Conservation (phyloP, 37 sponge, comb jelly and placozoan species). For the Ianthella basta region DNA sequence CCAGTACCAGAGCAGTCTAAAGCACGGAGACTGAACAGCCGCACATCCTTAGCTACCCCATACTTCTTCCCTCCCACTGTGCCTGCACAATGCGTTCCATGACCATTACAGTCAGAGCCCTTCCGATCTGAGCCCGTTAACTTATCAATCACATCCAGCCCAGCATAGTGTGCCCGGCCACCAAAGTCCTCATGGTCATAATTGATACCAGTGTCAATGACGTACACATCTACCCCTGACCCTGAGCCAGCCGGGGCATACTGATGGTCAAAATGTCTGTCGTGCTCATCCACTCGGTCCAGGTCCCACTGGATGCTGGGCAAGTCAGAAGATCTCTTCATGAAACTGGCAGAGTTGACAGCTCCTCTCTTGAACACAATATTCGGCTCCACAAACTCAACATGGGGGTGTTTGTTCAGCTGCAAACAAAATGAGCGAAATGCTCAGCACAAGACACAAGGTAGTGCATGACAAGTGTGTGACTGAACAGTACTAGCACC, state of each 20-base stretch:
- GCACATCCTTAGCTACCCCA: constrained; percentile 73
- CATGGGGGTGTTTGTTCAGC: constrained; percentile 61
- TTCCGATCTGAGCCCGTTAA: constrained; percentile 45
- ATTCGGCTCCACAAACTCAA: constrained; percentile 63
- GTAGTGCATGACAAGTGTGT: not conserved
- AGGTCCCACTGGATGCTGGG: constrained; percentile 67
- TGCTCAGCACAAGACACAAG: not conserved
- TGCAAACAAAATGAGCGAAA: constrained; percentile 9
- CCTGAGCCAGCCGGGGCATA: constrained; percentile 69
- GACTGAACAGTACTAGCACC: not conserved
- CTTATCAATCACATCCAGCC: constrained; percentile 72
- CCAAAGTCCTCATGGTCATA: constrained; percentile 70
- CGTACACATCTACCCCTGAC: constrained; percentile 55
- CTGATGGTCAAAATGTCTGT: constrained; percentile 31
- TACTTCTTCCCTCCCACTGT: constrained; percentile 71
- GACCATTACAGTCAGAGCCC: constrained; percentile 81
- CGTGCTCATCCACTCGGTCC: constrained; percentile 74
- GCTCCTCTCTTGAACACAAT: constrained; percentile 38
- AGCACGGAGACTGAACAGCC: constrained; percentile 61
- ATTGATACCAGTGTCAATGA: constrained; percentile 75
- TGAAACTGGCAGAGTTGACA: not conserved
- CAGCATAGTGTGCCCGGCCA: constrained; percentile 68
- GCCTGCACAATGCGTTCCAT: constrained; percentile 81
- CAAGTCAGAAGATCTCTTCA: not conserved
- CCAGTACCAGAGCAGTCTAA: constrained; percentile 70